phyloP scores from a whole-genome alignment of 2,113 vertebrate genomes.

The Siniperca chuatsi region DNA sequence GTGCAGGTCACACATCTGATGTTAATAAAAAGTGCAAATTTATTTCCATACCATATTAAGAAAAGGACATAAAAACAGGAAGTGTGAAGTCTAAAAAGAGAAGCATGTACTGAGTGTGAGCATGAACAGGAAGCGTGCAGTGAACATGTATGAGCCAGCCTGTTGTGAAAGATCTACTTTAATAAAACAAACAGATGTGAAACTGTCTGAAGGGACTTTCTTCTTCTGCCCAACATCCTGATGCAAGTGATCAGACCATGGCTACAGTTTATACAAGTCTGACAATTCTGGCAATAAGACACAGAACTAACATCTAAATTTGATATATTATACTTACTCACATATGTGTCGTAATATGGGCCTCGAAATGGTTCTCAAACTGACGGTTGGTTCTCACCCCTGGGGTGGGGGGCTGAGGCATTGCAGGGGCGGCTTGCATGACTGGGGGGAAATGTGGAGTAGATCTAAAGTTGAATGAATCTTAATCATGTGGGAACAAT shows the following conservation, averaged over 20 bases:
- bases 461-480: neutral
- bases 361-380: neutral
- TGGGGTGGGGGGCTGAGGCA: neutral
- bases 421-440: neutral
- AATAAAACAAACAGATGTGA: conserved; percentile 80
- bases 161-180: conserved; percentile 78
- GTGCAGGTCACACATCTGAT: conserved; percentile 54
- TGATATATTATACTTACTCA: neutral
- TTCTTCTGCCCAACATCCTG: conserved; percentile 55
- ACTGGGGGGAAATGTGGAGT: neutral
- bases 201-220: conserved; percentile 78
- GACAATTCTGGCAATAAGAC: neutral
- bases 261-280: neutral
- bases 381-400: neutral
- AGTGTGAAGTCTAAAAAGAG: conserved; percentile 76
- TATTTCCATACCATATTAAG: conserved; percentile 61
- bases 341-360: neutral
- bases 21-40: conserved; percentile 52
- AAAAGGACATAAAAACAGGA: conserved; percentile 77
- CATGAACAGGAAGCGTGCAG: conserved; percentile 74
- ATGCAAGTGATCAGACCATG: conserved; percentile 26
- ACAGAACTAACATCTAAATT: conserved; percentile 7
- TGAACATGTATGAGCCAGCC: conserved; percentile 62
- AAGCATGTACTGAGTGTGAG: conserved; percentile 67
- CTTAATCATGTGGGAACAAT: neutral